These are phyloP conservation scores for Trididemnum nubilum DNA, from an alignment of 23 tunicate species.

Conservation along the genomic window DNA sequence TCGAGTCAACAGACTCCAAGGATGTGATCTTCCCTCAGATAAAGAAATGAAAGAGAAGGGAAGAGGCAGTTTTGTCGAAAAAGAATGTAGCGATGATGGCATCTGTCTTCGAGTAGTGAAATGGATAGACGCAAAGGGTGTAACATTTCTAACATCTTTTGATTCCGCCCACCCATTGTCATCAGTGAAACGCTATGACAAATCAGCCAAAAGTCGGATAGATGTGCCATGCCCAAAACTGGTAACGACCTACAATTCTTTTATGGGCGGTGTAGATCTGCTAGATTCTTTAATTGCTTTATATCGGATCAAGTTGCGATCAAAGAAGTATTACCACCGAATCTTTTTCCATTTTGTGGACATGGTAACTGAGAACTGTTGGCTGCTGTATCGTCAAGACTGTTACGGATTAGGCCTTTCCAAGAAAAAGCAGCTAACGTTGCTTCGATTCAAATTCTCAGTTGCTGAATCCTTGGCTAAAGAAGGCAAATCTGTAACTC, in stretches of 20 bases:
- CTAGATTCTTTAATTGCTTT: constrained; percentile 18
- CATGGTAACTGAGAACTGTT: not conserved
- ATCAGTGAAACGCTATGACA: not conserved
- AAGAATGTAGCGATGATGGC: not conserved
- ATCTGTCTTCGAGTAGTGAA: not conserved
- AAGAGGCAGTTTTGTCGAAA: constrained; percentile 2
- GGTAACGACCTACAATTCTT: constrained; percentile 1
- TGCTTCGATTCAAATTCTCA: not conserved
- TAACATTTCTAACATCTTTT: constrained; percentile 18
- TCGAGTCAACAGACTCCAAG: constrained; percentile 9
- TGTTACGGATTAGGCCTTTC: not conserved
- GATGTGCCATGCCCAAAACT: constrained; percentile 7
- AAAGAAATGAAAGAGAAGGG: constrained; percentile 11
- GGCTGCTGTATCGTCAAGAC: constrained; percentile 16
- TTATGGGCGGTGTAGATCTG: constrained; percentile 34
- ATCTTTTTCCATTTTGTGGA: constrained; percentile 26
- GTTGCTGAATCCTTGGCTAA: not conserved
- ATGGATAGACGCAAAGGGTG: constrained; percentile 14
- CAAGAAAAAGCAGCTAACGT: not conserved
- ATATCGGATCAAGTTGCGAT: constrained; percentile 25
- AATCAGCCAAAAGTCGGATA: not conserved
- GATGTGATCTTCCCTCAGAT: not conserved
- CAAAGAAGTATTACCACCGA: constrained; percentile 24
- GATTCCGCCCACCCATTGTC: constrained; percentile 16
- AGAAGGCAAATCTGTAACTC: not conserved